These are phyloP conservation scores for Anaspis maculata DNA, from an alignment of 2,888 invertebrate species.

Conservation along the genomic window DNA sequence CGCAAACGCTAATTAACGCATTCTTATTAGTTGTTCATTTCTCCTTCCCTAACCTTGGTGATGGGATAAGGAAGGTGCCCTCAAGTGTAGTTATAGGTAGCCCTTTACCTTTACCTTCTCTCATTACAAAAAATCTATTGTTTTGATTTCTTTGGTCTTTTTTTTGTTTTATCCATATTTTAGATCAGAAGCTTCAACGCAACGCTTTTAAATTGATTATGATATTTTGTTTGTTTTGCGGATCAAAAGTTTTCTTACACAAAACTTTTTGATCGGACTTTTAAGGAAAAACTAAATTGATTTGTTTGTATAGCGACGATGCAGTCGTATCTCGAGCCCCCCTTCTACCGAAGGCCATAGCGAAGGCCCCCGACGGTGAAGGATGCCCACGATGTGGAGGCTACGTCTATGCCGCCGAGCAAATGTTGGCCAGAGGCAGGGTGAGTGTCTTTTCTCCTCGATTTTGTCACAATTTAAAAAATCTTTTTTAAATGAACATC, in stretches of 20 bases:
- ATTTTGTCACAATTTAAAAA: not conserved
- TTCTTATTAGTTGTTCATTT: no score
- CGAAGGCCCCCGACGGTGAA: conserved; percentile 75
- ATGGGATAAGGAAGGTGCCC: conserved; percentile 74
- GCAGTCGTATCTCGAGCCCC: conserved; percentile 31
- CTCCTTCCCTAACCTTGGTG: conserved; percentile 43
- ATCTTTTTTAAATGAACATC: conserved; percentile 2
- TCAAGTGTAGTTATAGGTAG: conserved; percentile 33
- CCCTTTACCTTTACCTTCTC: conserved; percentile 38
- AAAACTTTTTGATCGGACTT: conserved; percentile 5
- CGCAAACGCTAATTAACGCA: conserved; percentile 28
- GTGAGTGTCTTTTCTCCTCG: conserved; percentile 48
- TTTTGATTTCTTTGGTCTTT: conserved; percentile 7
- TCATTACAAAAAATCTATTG: conserved; percentile 32
- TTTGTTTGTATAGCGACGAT: conserved; percentile 24
- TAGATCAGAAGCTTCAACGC: conserved; percentile 24
- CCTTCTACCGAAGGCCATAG: conserved; percentile 53
- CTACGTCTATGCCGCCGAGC: conserved; percentile 84
- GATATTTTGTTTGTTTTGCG: no score
- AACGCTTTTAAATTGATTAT: no score
- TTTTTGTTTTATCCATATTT: conserved; percentile 13
- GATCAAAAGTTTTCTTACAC: no score
- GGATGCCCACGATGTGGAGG: conserved; percentile 87
- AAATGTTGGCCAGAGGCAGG: conserved; percentile 84
- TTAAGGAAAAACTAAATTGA: no score